Percentiles rank a stretch among this genome's conserved stretches.
Conservation (phyloP, 2,888 invertebrate genomes). For the Pristionchus japonicus region DNA sequence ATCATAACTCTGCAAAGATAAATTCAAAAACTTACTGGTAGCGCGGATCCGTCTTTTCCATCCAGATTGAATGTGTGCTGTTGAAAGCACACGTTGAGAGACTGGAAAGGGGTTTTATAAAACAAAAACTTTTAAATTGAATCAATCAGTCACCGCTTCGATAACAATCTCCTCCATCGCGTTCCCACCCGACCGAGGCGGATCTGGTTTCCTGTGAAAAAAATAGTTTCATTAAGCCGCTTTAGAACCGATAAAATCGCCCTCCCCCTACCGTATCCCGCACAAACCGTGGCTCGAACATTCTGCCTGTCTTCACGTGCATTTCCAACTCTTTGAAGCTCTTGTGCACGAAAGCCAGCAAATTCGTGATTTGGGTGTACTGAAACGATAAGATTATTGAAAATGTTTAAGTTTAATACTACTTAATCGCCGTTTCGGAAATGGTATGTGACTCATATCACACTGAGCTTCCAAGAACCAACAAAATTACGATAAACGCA, state of each 20-base stretch:
- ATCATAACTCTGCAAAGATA: too few relatives aligned
- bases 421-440: too few relatives aligned
- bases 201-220: background rate
- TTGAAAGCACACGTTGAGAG: slow-evolving; percentile 52
- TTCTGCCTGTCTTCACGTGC: slow-evolving; percentile 28
- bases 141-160: slow-evolving; percentile 26
- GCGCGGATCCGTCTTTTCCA: background rate
- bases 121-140: too few relatives aligned
- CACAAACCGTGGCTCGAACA: slow-evolving; percentile 52
- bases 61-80: slow-evolving; percentile 41
- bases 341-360: slow-evolving; percentile 50
- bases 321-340: slow-evolving; percentile 56
- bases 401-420: too few relatives aligned
- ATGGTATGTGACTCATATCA: too few relatives aligned
- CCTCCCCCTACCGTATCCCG: background rate
- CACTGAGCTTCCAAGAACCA: too few relatives aligned
- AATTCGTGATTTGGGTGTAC: background rate
- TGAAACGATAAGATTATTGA: too few relatives aligned
- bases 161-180: slow-evolving; percentile 34
- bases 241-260: too few relatives aligned
- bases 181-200: background rate
- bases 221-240: background rate
- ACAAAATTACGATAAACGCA: too few relatives aligned
- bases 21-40: background rate
- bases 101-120: too few relatives aligned